Base-by-base conservation (phyloP, 2,797 vertebrate species). In the Sebastes reedi region DNA sequence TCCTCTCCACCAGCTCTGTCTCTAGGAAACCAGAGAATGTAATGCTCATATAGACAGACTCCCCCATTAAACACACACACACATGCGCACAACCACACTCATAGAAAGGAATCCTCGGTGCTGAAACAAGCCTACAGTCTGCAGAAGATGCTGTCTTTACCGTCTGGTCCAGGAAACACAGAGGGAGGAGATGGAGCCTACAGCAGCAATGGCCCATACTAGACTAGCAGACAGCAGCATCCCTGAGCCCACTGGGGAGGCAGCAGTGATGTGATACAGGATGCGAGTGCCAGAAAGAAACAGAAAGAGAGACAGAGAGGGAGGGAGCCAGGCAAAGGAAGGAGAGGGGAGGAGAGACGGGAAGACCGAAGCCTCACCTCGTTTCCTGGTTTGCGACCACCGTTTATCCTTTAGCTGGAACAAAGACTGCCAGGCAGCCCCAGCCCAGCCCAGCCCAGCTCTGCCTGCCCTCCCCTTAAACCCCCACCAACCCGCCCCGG, bases 161-260 rank as follows among this genome's bases (percentile, higher is more conserved):
- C 97, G 96, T 97, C 91, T 91, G 91, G 93, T 98, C 96, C 96
- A 94, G 90, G 95, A 95, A 96, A 91, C 88, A 95, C 88, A 92
- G 89, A 87, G 95, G 90, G 92, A 92, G 89, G 95, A 94, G 81
- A 89, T 91, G 93, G 89, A 91, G 89, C 91, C 93, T 94, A 94
- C 95, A 97, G 95, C 96, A 97, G 96, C 94, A 90, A 77, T 96
- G 96, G 93, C 96, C 97, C 97, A 94, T 93, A 83, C 82, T 54
- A 79, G 56, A 82, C 89, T 85, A 86, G 72, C 83, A 70, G 75
- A 79, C 73, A 67, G 87, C 90, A 89, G 91, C 94, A 95, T 95
- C 93, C 91, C 95, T 95, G 94, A 91, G 70, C 85, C 85, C 60
- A 86, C 64, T 12, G 42, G 52, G 82, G 62, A 83, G 77, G 82